These are phyloP conservation scores for Seira sanloemensis DNA, from an alignment of 2,888 invertebrate genomes.

Conservation along the genomic window DNA sequence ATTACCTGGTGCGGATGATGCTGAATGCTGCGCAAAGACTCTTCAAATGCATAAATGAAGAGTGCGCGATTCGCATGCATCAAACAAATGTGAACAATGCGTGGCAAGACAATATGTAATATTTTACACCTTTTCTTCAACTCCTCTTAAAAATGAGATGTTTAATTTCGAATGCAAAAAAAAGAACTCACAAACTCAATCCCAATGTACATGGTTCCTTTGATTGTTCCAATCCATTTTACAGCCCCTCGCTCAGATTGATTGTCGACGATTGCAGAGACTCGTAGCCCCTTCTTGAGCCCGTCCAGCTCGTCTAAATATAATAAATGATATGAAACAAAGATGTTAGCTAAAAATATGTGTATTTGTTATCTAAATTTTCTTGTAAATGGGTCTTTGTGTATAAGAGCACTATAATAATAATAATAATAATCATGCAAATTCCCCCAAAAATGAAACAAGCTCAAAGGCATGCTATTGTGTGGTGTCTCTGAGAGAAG, in stretches of 20 bases:
- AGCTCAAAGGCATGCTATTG: neutral
- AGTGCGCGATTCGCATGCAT: neutral
- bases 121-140: neutral
- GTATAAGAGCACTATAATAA: neutral
- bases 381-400: too few relatives aligned
- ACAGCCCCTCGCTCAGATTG: constrained; percentile 58
- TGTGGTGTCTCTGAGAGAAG: neutral
- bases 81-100: neutral
- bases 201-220: constrained; percentile 56
- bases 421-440: neutral
- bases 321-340: too few relatives aligned
- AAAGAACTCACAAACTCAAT: constrained; percentile 61
- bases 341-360: too few relatives aligned
- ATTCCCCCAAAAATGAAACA: neutral
- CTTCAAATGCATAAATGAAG: neutral
- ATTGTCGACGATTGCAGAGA: constrained; percentile 51
- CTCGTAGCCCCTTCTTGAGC: constrained; percentile 43
- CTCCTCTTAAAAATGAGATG: neutral
- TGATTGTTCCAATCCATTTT: constrained; percentile 67
- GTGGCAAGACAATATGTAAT: neutral
- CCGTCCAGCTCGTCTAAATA: constrained; percentile 54
- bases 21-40: neutral
- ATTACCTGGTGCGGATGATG: neutral
- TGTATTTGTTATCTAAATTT: too few relatives aligned
- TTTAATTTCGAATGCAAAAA: neutral